Evolutionary conservation across 1,140 invertebrate genomes (phyloP).

Genomic region (Caenorhabditis remanei): DNA sequence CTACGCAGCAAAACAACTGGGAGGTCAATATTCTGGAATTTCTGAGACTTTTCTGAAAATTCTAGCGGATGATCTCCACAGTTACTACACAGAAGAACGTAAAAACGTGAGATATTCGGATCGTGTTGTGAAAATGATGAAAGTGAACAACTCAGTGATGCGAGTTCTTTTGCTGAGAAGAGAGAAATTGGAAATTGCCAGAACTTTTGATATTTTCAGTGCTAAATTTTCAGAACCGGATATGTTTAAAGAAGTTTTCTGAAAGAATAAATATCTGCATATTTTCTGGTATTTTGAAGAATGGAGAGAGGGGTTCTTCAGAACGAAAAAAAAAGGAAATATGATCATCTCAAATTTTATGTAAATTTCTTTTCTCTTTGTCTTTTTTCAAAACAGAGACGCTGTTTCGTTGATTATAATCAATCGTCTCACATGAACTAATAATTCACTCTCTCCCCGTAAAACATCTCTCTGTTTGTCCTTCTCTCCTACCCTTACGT

Average conservation of each 20-base stretch:
- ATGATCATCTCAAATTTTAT: too few relatives aligned
- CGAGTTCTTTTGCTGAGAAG: neutral
- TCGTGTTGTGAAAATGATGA: conserved; percentile 26
- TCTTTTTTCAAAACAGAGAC: too few relatives aligned
- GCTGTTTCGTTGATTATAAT: neutral
- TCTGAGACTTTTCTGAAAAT: neutral
- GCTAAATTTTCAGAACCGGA: neutral
- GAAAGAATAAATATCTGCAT: too few relatives aligned
- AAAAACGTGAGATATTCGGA: neutral
- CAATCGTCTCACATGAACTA: neutral
- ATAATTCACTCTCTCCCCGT: neutral
- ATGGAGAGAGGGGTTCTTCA: too few relatives aligned
- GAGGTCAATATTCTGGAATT: neutral
- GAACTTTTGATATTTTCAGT: conserved; percentile 1
- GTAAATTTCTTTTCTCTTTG: too few relatives aligned
- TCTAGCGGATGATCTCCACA: conserved; percentile 8
- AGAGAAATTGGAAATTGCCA: conserved; percentile 3
- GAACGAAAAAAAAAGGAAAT: too few relatives aligned
- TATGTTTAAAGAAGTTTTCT: neutral
- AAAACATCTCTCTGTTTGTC: neutral
- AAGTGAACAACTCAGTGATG: neutral
- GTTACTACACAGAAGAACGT: neutral
- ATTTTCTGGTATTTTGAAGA: too few relatives aligned
- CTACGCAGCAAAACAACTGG: neutral
- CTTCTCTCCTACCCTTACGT: neutral